Evolutionary conservation across 2,888 invertebrate species (phyloP).

Genomic region (Ganaspis brasiliensis): DNA sequence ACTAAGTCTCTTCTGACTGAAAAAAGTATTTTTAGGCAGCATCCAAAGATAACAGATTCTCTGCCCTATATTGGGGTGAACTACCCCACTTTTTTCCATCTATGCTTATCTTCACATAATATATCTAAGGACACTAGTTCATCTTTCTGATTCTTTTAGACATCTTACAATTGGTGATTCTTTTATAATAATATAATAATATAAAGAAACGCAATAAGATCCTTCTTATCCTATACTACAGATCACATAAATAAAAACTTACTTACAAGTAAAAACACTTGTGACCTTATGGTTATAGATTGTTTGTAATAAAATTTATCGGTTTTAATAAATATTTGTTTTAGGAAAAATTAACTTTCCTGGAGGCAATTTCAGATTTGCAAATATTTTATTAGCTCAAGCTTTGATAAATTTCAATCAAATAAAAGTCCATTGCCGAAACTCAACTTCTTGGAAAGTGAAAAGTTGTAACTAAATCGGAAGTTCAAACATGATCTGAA

Average conservation of each 20-base stretch:
- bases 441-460: background rate
- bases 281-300: background rate
- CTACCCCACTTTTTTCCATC: background rate
- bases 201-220: too few species aligned
- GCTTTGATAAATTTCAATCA: background rate
- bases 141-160: background rate
- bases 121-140: background rate
- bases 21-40: background rate
- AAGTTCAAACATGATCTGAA: slow-evolving; percentile 6
- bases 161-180: background rate
- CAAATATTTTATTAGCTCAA: background rate
- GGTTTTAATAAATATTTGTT: slow-evolving; percentile 21
- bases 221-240: too few species aligned
- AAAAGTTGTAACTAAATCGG: background rate
- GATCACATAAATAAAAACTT: background rate
- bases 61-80: background rate
- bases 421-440: background rate
- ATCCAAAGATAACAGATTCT: background rate
- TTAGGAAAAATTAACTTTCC: background rate
- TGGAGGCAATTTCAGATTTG: background rate
- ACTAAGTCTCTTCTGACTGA: background rate
- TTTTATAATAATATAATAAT: background rate
- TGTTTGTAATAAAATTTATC: background rate
- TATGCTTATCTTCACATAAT: background rate
- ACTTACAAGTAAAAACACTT: background rate